phyloP scores from a whole-genome alignment of 2,888 invertebrate genomes.

The Trichopria drosophilae region DNA sequence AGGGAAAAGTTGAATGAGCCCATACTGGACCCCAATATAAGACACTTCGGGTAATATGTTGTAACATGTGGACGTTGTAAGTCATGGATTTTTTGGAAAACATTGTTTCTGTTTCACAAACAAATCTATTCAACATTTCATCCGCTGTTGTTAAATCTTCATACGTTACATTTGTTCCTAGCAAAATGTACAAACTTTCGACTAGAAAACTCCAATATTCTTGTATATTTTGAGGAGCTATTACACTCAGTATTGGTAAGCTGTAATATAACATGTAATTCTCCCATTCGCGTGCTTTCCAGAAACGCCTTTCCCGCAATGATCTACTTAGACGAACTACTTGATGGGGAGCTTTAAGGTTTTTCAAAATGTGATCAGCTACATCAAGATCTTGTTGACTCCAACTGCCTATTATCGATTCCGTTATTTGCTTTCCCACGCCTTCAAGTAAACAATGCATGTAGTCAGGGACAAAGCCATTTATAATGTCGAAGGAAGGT shows the following conservation, averaged over 20 bases:
- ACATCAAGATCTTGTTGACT: neutral
- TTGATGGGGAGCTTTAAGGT: constrained; percentile 1
- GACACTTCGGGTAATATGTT: neutral
- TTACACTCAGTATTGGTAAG: neutral
- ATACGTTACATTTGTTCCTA: neutral
- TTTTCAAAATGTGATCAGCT: neutral
- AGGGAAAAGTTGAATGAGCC: neutral
- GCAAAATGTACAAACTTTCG: neutral
- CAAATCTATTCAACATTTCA: neutral
- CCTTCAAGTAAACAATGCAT: too few relatives aligned
- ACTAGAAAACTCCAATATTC: neutral
- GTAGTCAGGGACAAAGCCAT: too few relatives aligned
- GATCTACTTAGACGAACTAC: neutral
- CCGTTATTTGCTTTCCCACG: too few relatives aligned
- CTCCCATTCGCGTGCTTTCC: neutral
- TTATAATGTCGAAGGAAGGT: too few relatives aligned
- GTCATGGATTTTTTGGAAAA: neutral
- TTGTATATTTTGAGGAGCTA: neutral
- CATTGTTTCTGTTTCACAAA: neutral
- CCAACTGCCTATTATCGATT: too few relatives aligned
- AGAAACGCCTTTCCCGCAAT: neutral
- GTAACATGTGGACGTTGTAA: neutral
- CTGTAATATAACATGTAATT: too few relatives aligned
- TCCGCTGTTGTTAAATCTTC: neutral
- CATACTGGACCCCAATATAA: neutral